phyloP scores from a whole-genome alignment of 2,888 invertebrate genomes.

The Ichneumon xanthorius region DNA sequence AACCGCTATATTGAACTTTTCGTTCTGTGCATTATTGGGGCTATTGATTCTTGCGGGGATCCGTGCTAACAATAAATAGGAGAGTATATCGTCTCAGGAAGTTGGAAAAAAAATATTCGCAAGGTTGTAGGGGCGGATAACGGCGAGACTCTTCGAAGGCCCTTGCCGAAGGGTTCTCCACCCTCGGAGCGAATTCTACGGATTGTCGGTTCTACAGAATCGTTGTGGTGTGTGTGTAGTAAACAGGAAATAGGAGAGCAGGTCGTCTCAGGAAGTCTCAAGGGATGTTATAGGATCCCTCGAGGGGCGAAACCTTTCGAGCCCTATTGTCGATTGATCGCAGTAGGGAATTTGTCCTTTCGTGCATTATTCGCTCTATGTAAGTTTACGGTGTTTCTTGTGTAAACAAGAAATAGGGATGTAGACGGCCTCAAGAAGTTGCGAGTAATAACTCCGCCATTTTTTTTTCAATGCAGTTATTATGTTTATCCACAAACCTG shows the following conservation, averaged over 20 bases:
- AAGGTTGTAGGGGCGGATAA: background rate
- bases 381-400: background rate
- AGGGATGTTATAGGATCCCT: slow-evolving; percentile 14
- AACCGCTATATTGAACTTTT: background rate
- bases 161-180: background rate
- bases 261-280: slow-evolving; percentile 48
- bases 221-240: slow-evolving; percentile 37
- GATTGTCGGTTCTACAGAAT: background rate
- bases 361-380: background rate
- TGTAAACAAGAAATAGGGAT: slow-evolving; percentile 59
- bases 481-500: slow-evolving; percentile 16
- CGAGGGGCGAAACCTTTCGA: background rate
- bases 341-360: background rate
- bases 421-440: slow-evolving; percentile 55
- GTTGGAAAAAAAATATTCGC: slow-evolving; percentile 4
- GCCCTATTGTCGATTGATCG: background rate
- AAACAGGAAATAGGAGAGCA: slow-evolving; percentile 72
- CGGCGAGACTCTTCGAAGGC: background rate
- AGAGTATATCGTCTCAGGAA: slow-evolving; percentile 48
- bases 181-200: slow-evolving; percentile 9
- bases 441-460: background rate
- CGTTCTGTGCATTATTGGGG: background rate
- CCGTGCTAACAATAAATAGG: slow-evolving; percentile 54
- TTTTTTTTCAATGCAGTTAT: no score
- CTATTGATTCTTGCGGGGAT: background rate